phyloP scores from a whole-genome alignment of 2,888 invertebrate genomes.

The Callimorpha dominula region DNA sequence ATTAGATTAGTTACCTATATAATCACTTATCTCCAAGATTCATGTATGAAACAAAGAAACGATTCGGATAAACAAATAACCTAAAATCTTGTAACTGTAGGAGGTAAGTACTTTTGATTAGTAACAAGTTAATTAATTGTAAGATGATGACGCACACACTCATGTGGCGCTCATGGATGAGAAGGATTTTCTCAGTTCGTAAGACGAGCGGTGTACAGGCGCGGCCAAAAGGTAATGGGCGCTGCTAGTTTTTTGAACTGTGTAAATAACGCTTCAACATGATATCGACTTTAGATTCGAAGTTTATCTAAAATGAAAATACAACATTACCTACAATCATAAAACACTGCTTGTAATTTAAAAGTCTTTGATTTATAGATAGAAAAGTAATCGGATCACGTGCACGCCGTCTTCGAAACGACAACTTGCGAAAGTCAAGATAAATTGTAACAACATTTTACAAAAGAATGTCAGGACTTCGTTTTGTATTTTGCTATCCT shows the following conservation, averaged over 20 bases:
- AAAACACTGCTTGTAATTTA: constrained; percentile 21
- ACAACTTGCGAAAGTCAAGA: constrained; percentile 33
- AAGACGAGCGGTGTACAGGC: too few relatives aligned
- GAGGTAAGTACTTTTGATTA: too few relatives aligned
- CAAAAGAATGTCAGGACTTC: constrained; percentile 46
- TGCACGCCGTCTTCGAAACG: constrained; percentile 28
- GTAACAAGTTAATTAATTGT: too few relatives aligned
- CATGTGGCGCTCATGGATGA: too few relatives aligned
- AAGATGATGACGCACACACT: too few relatives aligned
- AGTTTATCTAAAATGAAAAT: background rate
- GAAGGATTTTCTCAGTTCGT: background rate
- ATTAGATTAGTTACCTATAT: background rate
- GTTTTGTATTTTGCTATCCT: constrained; percentile 47
- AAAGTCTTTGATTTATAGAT: constrained; percentile 37
- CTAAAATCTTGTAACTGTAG: too few relatives aligned
- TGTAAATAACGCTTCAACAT: background rate
- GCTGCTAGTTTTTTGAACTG: background rate
- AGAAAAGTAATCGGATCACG: constrained; percentile 36
- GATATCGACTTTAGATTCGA: background rate
- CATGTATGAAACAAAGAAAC: background rate
- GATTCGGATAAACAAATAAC: too few relatives aligned
- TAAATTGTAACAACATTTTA: constrained; percentile 46
- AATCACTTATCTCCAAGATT: background rate
- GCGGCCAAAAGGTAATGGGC: too few relatives aligned
- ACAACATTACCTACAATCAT: background rate